Conservation (phyloP, 2,888 invertebrate genomes). For the Tigriopus californicus region DNA sequence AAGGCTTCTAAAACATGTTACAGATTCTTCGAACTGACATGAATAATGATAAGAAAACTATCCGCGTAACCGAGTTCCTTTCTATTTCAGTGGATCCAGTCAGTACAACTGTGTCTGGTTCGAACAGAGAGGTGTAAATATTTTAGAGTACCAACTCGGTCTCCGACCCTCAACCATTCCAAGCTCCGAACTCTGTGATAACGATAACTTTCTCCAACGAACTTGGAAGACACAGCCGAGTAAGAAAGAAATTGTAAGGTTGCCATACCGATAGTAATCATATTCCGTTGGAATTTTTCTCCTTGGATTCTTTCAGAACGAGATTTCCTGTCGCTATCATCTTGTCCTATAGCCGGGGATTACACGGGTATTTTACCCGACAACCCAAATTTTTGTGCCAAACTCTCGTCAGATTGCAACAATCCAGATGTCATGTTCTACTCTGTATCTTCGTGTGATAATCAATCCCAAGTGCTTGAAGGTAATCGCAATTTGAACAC, state of each 20-base stretch:
- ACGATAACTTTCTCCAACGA: slow-evolving; percentile 20
- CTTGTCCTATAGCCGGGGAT: slow-evolving; percentile 24
- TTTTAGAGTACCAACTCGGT: slow-evolving; percentile 12
- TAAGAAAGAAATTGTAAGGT: not conserved
- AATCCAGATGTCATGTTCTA: slow-evolving; percentile 24
- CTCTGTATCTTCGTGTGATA: slow-evolving; percentile 22
- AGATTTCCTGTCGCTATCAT: not conserved
- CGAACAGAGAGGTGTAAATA: not conserved
- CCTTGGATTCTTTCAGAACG: slow-evolving; percentile 17
- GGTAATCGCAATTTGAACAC: too few relatives aligned
- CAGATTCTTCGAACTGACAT: not conserved
- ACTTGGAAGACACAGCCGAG: slow-evolving; percentile 23
- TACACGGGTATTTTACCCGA: slow-evolving; percentile 23
- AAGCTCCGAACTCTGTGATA: slow-evolving; percentile 19
- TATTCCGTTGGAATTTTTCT: not conserved
- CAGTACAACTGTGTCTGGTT: slow-evolving; percentile 12
- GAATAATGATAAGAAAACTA: not conserved
- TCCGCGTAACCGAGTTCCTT: too few relatives aligned
- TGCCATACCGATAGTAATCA: not conserved
- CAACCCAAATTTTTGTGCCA: slow-evolving; percentile 22
- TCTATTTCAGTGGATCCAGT: slow-evolving; percentile 5
- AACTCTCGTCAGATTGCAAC: slow-evolving; percentile 23
- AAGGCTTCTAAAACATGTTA: too few relatives aligned
- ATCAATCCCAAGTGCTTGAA: slow-evolving; percentile 22
- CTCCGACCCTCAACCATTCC: not conserved